Evolutionary conservation across 2,113 vertebrate genomes (phyloP).

Genomic region (Phalacrocorax brasilianus): DNA sequence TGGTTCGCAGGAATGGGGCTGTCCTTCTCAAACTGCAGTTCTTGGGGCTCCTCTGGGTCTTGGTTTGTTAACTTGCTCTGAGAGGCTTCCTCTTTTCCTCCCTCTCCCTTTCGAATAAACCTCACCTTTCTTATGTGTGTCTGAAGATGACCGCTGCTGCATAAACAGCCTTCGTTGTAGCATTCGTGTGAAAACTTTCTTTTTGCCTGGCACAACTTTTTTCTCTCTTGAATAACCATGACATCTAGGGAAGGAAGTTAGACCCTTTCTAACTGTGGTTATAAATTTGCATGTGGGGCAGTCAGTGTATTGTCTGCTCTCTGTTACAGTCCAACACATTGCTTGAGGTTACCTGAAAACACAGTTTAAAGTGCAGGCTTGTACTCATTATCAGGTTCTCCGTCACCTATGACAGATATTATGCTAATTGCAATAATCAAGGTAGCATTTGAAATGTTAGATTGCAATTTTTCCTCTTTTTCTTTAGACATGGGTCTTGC

Average conservation of each 20-base stretch:
- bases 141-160: not conserved
- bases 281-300: not conserved
- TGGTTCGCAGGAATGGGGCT: not conserved
- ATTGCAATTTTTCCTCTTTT: not conserved
- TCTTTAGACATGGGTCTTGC: not conserved
- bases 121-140: not conserved
- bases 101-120: not conserved
- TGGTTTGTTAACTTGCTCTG: not conserved
- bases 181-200: not conserved
- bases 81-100: not conserved
- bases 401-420: not conserved
- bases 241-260: not conserved
- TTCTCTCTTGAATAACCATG: not conserved
- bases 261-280: not conserved
- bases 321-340: not conserved
- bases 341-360: not conserved
- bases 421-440: not conserved
- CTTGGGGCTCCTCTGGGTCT: not conserved
- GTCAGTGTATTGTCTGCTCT: not conserved
- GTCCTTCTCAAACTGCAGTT: not conserved
- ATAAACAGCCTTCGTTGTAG: not conserved
- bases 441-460: not conserved
- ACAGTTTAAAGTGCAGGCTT: not conserved
- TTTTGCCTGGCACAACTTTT: not conserved
- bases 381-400: not conserved